Evolutionary conservation across 2,113 vertebrate genomes (phyloP).

Genomic region (Colaptes auratus): DNA sequence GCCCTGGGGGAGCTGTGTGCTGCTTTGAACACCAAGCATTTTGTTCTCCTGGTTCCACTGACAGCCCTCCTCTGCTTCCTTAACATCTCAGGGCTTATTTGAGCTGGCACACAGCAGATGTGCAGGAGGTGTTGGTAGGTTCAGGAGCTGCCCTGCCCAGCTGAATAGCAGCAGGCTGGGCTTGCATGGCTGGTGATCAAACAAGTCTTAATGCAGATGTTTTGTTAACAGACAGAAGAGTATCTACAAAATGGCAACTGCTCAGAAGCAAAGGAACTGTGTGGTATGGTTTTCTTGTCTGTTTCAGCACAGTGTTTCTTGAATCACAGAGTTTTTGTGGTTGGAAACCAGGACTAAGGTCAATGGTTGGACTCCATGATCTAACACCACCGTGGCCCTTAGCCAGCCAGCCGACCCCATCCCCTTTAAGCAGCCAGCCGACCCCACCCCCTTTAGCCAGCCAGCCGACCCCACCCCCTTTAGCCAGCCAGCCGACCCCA

Average conservation of each 20-base stretch:
- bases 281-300: constrained; percentile 55
- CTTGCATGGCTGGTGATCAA: accelerated
- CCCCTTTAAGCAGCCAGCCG: neutral
- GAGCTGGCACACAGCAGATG: accelerated
- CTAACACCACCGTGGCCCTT: too few relatives aligned
- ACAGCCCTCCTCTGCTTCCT: accelerated
- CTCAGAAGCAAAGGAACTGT: constrained; percentile 69
- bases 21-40: neutral
- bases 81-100: accelerated
- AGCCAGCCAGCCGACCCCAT: neutral
- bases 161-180: neutral
- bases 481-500: too few relatives aligned
- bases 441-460: too few relatives aligned
- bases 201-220: accelerated
- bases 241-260: constrained; percentile 74
- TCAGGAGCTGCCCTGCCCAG: neutral
- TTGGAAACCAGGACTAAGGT: too few relatives aligned
- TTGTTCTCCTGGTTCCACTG: neutral
- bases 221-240: neutral
- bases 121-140: neutral
- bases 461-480: too few relatives aligned
- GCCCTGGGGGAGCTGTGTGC: neutral
- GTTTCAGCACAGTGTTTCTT: neutral
- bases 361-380: too few relatives aligned
- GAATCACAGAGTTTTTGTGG: too few relatives aligned